These are phyloP conservation scores for Lordiphosa stackelbergi DNA, from an alignment of 1,140 invertebrate species.

Conservation along the genomic window DNA sequence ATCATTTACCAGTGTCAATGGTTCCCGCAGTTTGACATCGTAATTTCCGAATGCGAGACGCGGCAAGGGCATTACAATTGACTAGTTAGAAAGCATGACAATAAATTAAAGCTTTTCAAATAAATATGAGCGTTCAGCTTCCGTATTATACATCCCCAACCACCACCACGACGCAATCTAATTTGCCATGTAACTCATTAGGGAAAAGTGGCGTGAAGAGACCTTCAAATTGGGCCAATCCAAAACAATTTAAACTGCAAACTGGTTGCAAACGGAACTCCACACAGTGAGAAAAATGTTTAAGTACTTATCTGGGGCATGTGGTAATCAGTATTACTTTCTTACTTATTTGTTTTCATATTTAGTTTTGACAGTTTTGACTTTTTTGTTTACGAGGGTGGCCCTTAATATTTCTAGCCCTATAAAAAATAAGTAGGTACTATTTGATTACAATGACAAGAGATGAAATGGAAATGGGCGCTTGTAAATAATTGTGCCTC, in stretches of 20 bases:
- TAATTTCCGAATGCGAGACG: conserved; percentile 83
- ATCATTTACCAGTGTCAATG: conserved; percentile 81
- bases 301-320: too few relatives aligned
- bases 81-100: conserved; percentile 76
- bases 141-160: conserved; percentile 6
- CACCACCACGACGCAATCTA: conserved; percentile 20
- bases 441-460: too few relatives aligned
- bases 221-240: conserved; percentile 27
- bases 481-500: too few relatives aligned
- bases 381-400: too few relatives aligned
- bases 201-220: conserved; percentile 30
- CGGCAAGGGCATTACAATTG: conserved; percentile 80
- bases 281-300: neutral
- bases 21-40: conserved; percentile 80
- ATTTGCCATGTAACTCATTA: conserved; percentile 9
- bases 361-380: too few relatives aligned
- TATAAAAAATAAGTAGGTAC: too few relatives aligned
- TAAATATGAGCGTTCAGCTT: conserved; percentile 12
- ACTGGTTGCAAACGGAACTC: conserved; percentile 7
- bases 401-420: too few relatives aligned
- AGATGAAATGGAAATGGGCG: too few relatives aligned
- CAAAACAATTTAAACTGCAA: conserved; percentile 40
- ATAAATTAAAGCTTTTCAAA: conserved; percentile 28
- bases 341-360: too few relatives aligned
- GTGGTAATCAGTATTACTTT: too few relatives aligned